These are phyloP conservation scores for Phodopus roborovskii DNA, from an alignment of 2,113 vertebrate genomes.

Conservation along the genomic window DNA sequence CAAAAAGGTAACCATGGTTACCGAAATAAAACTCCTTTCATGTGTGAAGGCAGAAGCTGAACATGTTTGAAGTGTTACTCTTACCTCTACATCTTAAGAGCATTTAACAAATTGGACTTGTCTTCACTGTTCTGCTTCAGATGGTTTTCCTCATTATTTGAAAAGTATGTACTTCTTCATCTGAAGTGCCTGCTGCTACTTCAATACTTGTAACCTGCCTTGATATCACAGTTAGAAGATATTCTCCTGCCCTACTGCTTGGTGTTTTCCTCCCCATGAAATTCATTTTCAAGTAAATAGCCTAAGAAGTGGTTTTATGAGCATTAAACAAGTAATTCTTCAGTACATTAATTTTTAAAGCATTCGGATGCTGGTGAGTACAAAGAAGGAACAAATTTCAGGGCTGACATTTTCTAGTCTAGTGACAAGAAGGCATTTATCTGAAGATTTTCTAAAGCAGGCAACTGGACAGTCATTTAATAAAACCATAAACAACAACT, in stretches of 20 bases:
- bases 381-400: conserved; percentile 66
- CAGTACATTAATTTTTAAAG: conserved; percentile 74
- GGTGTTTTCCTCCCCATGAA: conserved; percentile 47
- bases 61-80: conserved; percentile 61
- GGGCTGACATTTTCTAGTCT: conserved; percentile 59
- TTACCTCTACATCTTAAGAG: conserved; percentile 54
- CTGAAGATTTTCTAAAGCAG: conserved; percentile 45
- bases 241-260: conserved; percentile 65
- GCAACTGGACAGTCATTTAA: conserved; percentile 55
- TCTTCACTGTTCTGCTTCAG: conserved; percentile 57
- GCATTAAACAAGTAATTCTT: conserved; percentile 73
- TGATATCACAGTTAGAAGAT: conserved; percentile 65
- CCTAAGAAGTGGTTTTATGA: conserved; percentile 70
- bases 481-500: conserved; percentile 55
- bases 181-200: conserved; percentile 60
- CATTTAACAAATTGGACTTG: conserved; percentile 67
- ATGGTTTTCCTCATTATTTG: conserved; percentile 55
- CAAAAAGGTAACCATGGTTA: conserved; percentile 62
- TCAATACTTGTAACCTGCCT: conserved; percentile 62
- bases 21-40: conserved; percentile 61
- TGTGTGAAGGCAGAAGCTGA: conserved; percentile 65
- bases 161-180: conserved; percentile 63
- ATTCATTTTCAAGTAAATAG: conserved; percentile 76
- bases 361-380: conserved; percentile 29
- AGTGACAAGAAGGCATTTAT: conserved; percentile 49